Evolutionary conservation across 2,888 invertebrate genomes (phyloP).

Genomic region (Leptinotarsa juncta): DNA sequence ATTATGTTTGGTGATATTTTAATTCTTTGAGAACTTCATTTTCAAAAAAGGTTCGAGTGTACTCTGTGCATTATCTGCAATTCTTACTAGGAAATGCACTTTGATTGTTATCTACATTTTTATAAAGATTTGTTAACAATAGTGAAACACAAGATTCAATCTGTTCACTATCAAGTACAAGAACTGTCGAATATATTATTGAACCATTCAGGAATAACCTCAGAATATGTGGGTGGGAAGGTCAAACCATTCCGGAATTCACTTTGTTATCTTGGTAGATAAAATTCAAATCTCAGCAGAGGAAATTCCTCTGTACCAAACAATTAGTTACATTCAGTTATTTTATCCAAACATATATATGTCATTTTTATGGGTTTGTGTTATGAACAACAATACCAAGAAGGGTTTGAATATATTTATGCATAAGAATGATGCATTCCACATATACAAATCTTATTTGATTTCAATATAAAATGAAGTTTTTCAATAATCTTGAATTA

Average conservation of each 20-base stretch:
- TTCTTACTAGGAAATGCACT: slow-evolving; percentile 25
- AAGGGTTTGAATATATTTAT: too few relatives aligned
- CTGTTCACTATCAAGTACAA: not conserved
- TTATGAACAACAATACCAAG: too few relatives aligned
- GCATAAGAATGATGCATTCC: too few relatives aligned
- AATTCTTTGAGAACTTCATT: too few relatives aligned
- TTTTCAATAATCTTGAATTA: too few relatives aligned
- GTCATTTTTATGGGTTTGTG: not conserved
- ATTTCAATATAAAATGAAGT: too few relatives aligned
- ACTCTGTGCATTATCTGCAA: slow-evolving; percentile 2
- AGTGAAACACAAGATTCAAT: not conserved
- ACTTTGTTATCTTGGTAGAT: not conserved
- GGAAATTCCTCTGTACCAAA: not conserved
- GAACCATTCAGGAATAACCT: not conserved
- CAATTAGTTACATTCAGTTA: not conserved
- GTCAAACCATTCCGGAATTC: not conserved
- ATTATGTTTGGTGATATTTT: too few relatives aligned
- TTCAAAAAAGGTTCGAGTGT: not conserved
- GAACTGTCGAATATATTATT: not conserved
- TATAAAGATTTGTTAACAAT: slow-evolving; percentile 16
- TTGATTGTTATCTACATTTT: slow-evolving; percentile 23
- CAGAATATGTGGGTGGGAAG: not conserved
- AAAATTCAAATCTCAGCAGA: not conserved
- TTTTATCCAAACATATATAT: not conserved
- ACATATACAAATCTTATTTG: too few relatives aligned